A percentile compares a stretch with the other conserved stretches of the same genome.
phyloP scores from a whole-genome alignment of 2,888 invertebrate genomes.

The Desoria tigrina region DNA sequence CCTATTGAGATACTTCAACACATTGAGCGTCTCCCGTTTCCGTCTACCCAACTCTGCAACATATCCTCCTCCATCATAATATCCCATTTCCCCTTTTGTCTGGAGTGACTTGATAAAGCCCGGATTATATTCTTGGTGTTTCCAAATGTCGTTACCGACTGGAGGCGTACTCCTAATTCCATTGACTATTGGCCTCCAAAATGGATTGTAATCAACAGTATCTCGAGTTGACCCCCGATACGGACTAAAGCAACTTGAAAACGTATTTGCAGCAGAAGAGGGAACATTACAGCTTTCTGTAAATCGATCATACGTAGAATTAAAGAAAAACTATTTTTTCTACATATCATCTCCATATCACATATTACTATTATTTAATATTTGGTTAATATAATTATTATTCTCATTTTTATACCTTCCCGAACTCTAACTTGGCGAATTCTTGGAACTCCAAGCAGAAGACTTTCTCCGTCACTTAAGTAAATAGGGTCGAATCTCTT shows the following conservation, averaged over 20 bases:
- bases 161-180: neutral
- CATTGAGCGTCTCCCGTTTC: conserved; percentile 23
- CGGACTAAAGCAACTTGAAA: no score
- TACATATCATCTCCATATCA: neutral
- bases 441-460: conserved; percentile 39
- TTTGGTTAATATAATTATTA: no score
- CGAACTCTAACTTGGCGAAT: conserved; percentile 40
- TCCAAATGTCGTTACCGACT: conserved; percentile 41
- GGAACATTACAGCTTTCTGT: no score
- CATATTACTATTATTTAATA: no score
- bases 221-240: conserved; percentile 12
- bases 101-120: conserved; percentile 13
- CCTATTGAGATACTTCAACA: conserved; percentile 29
- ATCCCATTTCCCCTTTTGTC: conserved; percentile 24
- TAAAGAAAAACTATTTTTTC: neutral
- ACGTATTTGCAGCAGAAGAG: no score
- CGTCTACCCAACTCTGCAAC: conserved; percentile 38
- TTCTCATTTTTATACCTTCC: neutral
- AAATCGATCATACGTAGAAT: no score
- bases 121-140: conserved; percentile 12
- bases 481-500: neutral
- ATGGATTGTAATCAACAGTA: conserved; percentile 22
- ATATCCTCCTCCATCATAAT: conserved; percentile 43
- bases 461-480: conserved; percentile 30
- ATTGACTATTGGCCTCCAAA: conserved; percentile 22